phyloP scores from a whole-genome alignment of 30 jellyfish, hydroid and myxozoan species.

The Catostylus mosaicus region DNA sequence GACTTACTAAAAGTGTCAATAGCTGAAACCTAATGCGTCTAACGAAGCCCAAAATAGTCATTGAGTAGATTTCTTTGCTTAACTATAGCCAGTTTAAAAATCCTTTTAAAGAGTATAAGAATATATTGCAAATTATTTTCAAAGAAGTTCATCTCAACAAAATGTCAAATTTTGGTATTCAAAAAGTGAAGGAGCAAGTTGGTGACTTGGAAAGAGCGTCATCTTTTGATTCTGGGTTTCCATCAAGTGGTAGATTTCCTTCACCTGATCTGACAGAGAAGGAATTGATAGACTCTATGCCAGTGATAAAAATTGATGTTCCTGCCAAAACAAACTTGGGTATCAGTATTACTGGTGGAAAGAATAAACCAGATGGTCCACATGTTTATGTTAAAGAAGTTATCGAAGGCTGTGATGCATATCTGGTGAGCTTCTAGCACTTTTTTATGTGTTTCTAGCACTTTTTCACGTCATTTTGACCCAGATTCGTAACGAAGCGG shows the following conservation, averaged over 20 bases:
- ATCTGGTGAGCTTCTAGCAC: slow-evolving; percentile 35
- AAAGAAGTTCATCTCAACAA: slow-evolving; percentile 10
- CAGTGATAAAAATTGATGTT: slow-evolving; percentile 44
- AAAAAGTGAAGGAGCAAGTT: slow-evolving; percentile 3
- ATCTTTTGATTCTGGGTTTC: slow-evolving; percentile 86
- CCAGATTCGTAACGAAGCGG: too few relatives aligned
- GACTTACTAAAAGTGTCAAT: too few relatives aligned
- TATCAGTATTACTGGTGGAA: slow-evolving; percentile 79
- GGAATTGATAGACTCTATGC: slow-evolving; percentile 26
- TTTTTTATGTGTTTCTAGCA: too few relatives aligned
- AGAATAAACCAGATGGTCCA: slow-evolving; percentile 76
- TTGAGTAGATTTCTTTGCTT: too few relatives aligned
- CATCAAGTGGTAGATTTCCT: slow-evolving; percentile 64
- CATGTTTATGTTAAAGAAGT: slow-evolving; percentile 63
- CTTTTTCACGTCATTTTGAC: too few relatives aligned
- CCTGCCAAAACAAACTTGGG: slow-evolving; percentile 75
- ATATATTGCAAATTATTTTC: not conserved
- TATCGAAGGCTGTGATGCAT: slow-evolving; percentile 81
- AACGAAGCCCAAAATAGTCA: too few relatives aligned
- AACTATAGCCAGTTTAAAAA: too few relatives aligned
- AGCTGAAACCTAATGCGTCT: too few relatives aligned
- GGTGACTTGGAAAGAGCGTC: slow-evolving; percentile 59
- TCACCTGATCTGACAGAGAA: slow-evolving; percentile 77
- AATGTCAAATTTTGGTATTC: not conserved
- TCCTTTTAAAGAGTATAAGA: too few relatives aligned